Percentiles rank a stretch among this genome's conserved stretches.
phyloP scores from a whole-genome alignment of 2,113 vertebrate genomes.

The Bettongia penicillata region DNA sequence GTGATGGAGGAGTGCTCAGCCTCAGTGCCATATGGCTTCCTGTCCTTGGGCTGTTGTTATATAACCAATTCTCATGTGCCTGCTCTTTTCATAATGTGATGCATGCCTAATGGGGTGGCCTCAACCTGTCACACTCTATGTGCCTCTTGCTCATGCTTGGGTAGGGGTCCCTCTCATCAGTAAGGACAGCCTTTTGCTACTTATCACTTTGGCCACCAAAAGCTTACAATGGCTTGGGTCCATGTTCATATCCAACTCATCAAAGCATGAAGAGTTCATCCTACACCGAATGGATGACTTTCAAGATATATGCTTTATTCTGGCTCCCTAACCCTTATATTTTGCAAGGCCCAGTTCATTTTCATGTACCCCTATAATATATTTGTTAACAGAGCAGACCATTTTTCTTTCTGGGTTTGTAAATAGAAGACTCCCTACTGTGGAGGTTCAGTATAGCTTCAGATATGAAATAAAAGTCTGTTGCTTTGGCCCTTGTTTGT shows the following conservation, averaged over 20 bases:
- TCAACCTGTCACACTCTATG: neutral
- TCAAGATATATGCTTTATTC: constrained; percentile 41
- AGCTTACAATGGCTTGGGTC: neutral
- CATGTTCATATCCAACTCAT: constrained; percentile 21
- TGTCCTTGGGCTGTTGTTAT: neutral
- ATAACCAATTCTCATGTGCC: neutral
- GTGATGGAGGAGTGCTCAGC: neutral
- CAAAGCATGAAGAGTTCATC: neutral
- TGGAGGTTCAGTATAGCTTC: constrained; percentile 57
- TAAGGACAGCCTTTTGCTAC: neutral
- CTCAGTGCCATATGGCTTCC: neutral
- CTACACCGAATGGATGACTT: constrained; percentile 16
- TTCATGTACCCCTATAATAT: neutral
- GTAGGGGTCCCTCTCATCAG: neutral
- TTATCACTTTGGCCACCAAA: neutral
- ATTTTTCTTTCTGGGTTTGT: neutral
- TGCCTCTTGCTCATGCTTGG: neutral
- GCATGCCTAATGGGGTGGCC: neutral
- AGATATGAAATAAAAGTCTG: constrained; percentile 24
- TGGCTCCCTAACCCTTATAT: neutral
- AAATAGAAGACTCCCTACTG: constrained; percentile 47
- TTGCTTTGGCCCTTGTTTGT: constrained; percentile 61
- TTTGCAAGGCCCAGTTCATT: neutral
- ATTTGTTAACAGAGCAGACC: constrained; percentile 60
- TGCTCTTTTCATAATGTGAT: neutral